Conservation (phyloP, 2,797 vertebrate genomes). For the Perodicticus potto region DNA sequence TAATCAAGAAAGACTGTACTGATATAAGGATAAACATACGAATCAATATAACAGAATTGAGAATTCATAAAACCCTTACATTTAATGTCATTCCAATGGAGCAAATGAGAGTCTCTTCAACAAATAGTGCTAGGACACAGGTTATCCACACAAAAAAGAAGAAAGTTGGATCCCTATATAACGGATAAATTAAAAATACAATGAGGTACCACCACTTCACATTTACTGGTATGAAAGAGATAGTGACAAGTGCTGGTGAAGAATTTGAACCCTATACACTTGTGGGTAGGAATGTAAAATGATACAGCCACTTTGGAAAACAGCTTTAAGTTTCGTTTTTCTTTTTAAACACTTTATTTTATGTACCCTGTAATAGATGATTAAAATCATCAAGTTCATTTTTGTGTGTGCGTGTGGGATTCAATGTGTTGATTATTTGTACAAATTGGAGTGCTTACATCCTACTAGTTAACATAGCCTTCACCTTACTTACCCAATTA, state of each 20-base stretch:
- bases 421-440: too few species aligned
- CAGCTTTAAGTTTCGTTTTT: neutral
- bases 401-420: too few species aligned
- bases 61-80: neutral
- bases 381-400: too few species aligned
- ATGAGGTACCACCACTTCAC: neutral
- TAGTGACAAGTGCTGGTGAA: neutral
- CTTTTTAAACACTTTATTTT: too few species aligned
- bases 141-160: constrained; percentile 10
- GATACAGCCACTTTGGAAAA: neutral
- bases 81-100: neutral
- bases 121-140: neutral
- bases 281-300: neutral
- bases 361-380: too few species aligned
- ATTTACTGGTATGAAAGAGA: neutral
- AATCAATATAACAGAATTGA: neutral
- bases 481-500: too few species aligned
- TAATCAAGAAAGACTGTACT: constrained; percentile 1
- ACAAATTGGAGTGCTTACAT: too few species aligned
- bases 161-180: neutral
- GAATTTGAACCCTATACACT: neutral
- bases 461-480: too few species aligned
- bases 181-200: constrained; percentile 36
- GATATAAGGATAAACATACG: neutral
- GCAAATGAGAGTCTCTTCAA: constrained; percentile 20